Evolutionary conservation across 1,140 invertebrate genomes (phyloP).

Genomic region (Megalonaias nervosa): DNA sequence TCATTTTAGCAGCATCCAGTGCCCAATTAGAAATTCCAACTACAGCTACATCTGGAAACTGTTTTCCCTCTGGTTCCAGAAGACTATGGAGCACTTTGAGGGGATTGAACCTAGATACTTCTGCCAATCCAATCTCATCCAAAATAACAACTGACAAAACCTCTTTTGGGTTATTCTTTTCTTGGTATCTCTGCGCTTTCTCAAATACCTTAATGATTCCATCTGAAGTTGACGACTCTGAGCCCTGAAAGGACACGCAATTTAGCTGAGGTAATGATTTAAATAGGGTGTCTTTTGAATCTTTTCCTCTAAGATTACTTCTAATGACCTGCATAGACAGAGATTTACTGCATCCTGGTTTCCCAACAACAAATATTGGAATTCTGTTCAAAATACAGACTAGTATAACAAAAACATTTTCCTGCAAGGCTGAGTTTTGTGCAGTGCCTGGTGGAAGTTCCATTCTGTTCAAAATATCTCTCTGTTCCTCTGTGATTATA

Average conservation of each 20-base stretch:
- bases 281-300: conserved; percentile 45
- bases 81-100: conserved; percentile 46
- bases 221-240: conserved; percentile 48
- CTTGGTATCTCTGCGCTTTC: conserved; percentile 43
- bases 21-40: conserved; percentile 60
- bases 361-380: conserved; percentile 62
- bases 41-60: conserved; percentile 42
- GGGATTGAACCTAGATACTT: conserved; percentile 40
- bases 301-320: conserved; percentile 53
- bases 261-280: conserved; percentile 48
- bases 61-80: conserved; percentile 39
- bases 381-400: conserved; percentile 57
- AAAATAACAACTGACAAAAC: conserved; percentile 53
- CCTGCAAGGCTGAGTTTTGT: conserved; percentile 52
- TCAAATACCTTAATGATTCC: conserved; percentile 51
- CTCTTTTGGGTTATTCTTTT: conserved; percentile 28
- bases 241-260: conserved; percentile 52
- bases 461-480: conserved; percentile 31
- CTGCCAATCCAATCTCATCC: conserved; percentile 56
- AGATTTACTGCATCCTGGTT: conserved; percentile 64
- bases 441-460: conserved; percentile 35
- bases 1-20: conserved; percentile 60
- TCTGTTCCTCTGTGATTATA: conserved; percentile 31
- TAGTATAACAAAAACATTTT: conserved; percentile 62
- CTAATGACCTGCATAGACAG: conserved; percentile 54